phyloP scores from a whole-genome alignment of 2,888 invertebrate species.

The Hemithea aestivaria region DNA sequence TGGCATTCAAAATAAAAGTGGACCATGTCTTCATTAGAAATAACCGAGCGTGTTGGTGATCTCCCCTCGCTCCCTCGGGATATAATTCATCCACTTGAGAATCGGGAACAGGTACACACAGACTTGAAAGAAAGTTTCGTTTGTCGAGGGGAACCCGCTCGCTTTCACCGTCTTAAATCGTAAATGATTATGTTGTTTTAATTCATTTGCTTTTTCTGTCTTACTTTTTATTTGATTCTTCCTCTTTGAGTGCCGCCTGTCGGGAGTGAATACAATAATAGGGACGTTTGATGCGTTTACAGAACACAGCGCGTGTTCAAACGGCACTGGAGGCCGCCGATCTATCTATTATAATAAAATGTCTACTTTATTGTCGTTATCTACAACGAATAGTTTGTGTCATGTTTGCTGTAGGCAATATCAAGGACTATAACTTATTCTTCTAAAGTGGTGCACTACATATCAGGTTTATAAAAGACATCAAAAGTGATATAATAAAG shows the following conservation, averaged over 20 bases:
- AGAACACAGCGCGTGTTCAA: too few relatives aligned
- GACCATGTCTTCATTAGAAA: constrained; percentile 70
- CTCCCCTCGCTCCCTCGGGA: constrained; percentile 69
- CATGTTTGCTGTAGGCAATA: too few relatives aligned
- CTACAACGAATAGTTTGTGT: too few relatives aligned
- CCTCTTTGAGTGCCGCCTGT: constrained; percentile 70
- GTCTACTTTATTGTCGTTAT: too few relatives aligned
- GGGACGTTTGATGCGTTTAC: constrained; percentile 43
- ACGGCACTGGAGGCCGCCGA: too few relatives aligned
- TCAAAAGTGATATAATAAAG: too few relatives aligned
- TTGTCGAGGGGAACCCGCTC: constrained; percentile 67
- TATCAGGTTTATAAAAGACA: too few relatives aligned
- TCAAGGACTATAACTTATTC: too few relatives aligned
- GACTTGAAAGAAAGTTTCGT: constrained; percentile 76
- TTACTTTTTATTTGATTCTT: constrained; percentile 63
- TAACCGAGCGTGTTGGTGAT: constrained; percentile 51
- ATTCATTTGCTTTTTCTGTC: constrained; percentile 73
- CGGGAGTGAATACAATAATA: constrained; percentile 61
- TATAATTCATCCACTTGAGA: constrained; percentile 77
- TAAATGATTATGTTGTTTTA: constrained; percentile 78
- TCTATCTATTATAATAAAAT: too few relatives aligned
- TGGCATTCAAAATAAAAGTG: constrained; percentile 63
- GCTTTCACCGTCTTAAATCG: constrained; percentile 67
- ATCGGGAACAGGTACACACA: constrained; percentile 71
- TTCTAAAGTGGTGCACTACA: too few relatives aligned